A percentile compares a stretch with the other conserved stretches of the same genome.
Evolutionary conservation across 2,888 invertebrate genomes (phyloP).

Genomic region (Tromatobia lineatoria): DNA sequence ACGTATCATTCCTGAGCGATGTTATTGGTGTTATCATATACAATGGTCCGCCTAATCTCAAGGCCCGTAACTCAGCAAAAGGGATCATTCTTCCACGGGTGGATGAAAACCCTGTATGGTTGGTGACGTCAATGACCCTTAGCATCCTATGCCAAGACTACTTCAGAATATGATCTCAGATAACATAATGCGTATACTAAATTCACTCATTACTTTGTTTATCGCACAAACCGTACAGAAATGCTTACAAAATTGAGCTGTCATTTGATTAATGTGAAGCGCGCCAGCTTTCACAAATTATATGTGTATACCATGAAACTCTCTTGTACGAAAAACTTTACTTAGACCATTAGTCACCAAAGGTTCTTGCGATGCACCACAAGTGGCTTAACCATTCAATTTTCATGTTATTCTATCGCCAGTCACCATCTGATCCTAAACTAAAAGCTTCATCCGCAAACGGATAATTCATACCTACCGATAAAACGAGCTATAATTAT

Average conservation of each 20-base stretch:
- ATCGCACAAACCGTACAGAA: too few species aligned
- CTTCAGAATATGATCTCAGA: too few species aligned
- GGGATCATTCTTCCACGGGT: not conserved
- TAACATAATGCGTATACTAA: too few species aligned
- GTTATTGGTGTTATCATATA: conserved; percentile 2
- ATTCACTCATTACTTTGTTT: too few species aligned
- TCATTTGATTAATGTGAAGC: too few species aligned
- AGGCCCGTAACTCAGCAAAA: conserved; percentile 38
- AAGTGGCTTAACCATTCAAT: not conserved
- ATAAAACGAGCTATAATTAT: conserved; percentile 1
- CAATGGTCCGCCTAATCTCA: conserved; percentile 40
- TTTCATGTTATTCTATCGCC: not conserved
- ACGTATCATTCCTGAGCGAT: too few species aligned
- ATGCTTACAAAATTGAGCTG: too few species aligned
- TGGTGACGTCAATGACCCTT: too few species aligned
- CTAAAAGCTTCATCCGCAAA: not conserved
- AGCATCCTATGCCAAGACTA: too few species aligned
- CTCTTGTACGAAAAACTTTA: not conserved
- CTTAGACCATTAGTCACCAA: not conserved
- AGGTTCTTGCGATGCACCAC: not conserved
- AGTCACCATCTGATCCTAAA: not conserved
- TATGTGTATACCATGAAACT: too few species aligned
- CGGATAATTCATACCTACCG: not conserved
- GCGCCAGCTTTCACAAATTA: too few species aligned
- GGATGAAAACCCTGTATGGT: too few species aligned